Conservation (phyloP, 2,113 vertebrate genomes). For the Erythrolamprus reginae region DNA sequence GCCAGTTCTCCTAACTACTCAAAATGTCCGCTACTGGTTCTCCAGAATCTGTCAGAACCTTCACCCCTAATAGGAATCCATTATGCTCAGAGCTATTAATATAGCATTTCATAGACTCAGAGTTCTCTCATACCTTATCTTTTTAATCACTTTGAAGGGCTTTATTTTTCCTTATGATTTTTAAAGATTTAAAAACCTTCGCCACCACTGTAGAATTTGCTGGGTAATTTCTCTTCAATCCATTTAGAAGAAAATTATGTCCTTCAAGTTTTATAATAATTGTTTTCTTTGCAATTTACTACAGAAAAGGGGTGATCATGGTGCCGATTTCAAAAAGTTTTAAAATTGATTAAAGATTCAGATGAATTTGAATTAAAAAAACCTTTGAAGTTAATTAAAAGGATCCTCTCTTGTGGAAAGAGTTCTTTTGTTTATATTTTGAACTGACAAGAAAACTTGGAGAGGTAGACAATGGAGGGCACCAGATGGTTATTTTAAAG, state of each 20-base stretch:
- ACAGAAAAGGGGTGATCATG: neutral
- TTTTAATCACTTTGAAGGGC: neutral
- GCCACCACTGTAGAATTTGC: neutral
- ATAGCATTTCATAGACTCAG: neutral
- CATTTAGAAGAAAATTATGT: neutral
- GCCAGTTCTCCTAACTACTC: too few species aligned
- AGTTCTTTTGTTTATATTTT: neutral
- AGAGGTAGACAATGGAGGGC: neutral
- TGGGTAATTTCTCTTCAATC: neutral
- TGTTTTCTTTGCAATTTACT: neutral
- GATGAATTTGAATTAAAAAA: neutral
- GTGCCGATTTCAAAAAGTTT: neutral
- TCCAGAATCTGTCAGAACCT: too few species aligned
- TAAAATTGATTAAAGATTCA: neutral
- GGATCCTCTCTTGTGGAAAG: neutral
- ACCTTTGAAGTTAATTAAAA: neutral
- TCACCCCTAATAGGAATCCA: neutral
- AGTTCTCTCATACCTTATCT: neutral
- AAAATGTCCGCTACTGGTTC: too few species aligned
- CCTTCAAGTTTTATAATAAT: neutral
- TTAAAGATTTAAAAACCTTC: neutral
- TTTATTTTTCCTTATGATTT: neutral
- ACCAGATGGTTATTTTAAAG: neutral
- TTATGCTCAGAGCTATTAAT: neutral
- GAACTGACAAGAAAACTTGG: neutral